phyloP scores from a whole-genome alignment of 2,113 vertebrate species.

The Lepus timidus region DNA sequence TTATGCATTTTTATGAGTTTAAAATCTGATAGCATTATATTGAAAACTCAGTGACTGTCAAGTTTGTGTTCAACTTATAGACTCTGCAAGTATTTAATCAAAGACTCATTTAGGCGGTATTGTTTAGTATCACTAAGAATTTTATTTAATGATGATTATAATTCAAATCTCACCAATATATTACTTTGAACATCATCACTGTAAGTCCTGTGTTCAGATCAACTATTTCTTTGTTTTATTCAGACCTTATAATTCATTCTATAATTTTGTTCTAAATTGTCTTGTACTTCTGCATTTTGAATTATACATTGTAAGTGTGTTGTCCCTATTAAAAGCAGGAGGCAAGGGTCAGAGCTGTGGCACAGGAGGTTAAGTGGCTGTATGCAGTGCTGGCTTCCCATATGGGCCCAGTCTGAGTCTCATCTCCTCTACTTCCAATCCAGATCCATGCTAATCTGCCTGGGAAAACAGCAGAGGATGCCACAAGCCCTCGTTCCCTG shows the following conservation, averaged over 20 bases:
- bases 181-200: not conserved
- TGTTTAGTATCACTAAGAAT: constrained; percentile 8
- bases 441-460: too few species aligned
- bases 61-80: not conserved
- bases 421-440: too few species aligned
- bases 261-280: not conserved
- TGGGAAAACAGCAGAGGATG: too few species aligned
- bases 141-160: not conserved
- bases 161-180: not conserved
- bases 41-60: constrained; percentile 4
- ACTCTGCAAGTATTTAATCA: not conserved
- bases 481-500: too few species aligned
- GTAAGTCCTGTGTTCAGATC: not conserved
- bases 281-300: not conserved
- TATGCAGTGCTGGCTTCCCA: too few species aligned
- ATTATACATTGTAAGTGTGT: not conserved
- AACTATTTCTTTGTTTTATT: not conserved
- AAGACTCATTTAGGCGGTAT: not conserved
- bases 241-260: not conserved
- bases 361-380: too few species aligned
- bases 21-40: not conserved
- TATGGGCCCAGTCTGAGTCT: too few species aligned
- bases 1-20: not conserved
- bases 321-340: not conserved
- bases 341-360: too few species aligned